phyloP scores from a whole-genome alignment of 2,888 invertebrate genomes.

The Cepaea hortensis region DNA sequence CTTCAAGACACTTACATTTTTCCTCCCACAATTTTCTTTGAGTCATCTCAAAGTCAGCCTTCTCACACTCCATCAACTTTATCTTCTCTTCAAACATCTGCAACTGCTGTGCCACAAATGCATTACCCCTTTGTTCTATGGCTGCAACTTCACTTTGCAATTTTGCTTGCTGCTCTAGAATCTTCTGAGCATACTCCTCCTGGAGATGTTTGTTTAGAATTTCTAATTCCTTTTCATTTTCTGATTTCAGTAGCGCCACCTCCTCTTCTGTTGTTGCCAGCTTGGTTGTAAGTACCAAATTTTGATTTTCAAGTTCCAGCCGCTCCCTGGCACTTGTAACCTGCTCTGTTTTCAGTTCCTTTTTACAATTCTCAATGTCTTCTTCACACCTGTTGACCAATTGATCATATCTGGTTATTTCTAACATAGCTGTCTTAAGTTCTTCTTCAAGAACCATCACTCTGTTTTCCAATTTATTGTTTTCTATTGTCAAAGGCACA shows the following conservation, averaged over 20 bases:
- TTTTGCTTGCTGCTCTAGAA: background rate
- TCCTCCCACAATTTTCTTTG: background rate
- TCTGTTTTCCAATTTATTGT: background rate
- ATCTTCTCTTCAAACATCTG: background rate
- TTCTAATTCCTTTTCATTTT: background rate
- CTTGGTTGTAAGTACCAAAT: background rate
- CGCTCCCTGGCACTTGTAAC: background rate
- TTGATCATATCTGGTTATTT: background rate
- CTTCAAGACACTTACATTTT: background rate
- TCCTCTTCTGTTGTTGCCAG: background rate
- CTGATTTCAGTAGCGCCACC: background rate
- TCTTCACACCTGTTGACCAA: background rate
- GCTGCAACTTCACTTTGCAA: background rate
- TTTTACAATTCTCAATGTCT: background rate
- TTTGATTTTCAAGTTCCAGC: background rate
- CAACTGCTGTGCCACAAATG: background rate
- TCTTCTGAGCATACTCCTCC: background rate
- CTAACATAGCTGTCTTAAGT: background rate
- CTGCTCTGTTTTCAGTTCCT: background rate
- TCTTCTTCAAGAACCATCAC: background rate
- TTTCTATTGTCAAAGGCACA: background rate
- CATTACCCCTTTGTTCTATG: background rate
- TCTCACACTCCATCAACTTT: background rate
- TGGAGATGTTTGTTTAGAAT: background rate
- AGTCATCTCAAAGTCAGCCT: background rate